These are phyloP conservation scores for Sciaenops ocellatus DNA, from an alignment of 2,797 vertebrate genomes.

Conservation along the genomic window DNA sequence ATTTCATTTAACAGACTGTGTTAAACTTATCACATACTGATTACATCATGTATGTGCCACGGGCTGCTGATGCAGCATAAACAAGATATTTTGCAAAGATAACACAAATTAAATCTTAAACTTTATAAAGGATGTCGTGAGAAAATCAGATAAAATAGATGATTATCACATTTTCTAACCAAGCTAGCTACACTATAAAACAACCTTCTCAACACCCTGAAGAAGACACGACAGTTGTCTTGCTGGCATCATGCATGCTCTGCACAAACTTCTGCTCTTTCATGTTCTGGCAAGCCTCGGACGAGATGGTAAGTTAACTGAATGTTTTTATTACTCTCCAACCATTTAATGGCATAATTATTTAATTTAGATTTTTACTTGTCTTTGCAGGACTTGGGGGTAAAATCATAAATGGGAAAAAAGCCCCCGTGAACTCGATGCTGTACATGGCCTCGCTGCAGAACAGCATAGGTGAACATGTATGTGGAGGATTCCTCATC, in stretches of 20 bases:
- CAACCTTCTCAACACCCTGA: background rate
- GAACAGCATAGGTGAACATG: background rate
- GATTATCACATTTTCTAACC: background rate
- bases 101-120: too few species aligned
- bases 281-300: conserved; percentile 25
- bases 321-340: background rate
- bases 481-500: conserved; percentile 79
- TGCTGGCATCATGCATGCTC: conserved; percentile 17
- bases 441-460: conserved; percentile 80
- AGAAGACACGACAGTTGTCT: background rate
- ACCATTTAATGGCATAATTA: background rate
- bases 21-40: too few species aligned
- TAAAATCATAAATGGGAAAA: conserved; percentile 46
- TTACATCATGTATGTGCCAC: too few species aligned
- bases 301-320: conserved; percentile 19
- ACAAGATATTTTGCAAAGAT: too few species aligned
- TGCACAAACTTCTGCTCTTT: conserved; percentile 26
- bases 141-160: too few species aligned
- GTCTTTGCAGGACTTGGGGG: conserved; percentile 40
- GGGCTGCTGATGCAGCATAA: too few species aligned
- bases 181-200: background rate
- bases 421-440: conserved; percentile 27
- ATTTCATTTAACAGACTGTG: too few species aligned
- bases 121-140: too few species aligned
- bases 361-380: background rate